Conservation (phyloP, 2,888 invertebrate genomes). For the Latheticus oryzae region DNA sequence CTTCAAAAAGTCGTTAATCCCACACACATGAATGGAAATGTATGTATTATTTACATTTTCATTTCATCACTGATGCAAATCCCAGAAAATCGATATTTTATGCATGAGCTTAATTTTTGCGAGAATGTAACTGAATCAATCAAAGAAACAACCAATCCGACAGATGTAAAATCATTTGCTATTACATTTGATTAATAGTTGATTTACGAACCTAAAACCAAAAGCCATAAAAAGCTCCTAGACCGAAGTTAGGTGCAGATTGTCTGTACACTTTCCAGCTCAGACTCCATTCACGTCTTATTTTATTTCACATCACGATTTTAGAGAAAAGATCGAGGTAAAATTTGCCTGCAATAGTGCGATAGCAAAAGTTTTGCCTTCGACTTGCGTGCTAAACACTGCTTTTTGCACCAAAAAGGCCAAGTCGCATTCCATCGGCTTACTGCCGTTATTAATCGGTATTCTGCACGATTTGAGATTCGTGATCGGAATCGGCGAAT, state of each 20-base stretch:
- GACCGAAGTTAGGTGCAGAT: conserved; percentile 20
- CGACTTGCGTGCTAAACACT: conserved; percentile 15
- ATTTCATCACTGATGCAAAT: conserved; percentile 16
- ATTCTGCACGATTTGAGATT: conserved; percentile 4
- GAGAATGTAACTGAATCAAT: conserved; percentile 19
- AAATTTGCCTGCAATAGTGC: conserved; percentile 26
- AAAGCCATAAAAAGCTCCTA: conserved; percentile 10
- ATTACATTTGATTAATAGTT: not conserved
- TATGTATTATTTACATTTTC: conserved; percentile 22
- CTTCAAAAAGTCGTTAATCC: conserved; percentile 17
- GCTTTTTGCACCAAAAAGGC: conserved; percentile 9
- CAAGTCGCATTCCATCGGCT: not conserved
- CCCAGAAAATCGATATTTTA: conserved; percentile 13
- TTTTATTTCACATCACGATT: conserved; percentile 31
- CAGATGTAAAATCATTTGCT: not conserved
- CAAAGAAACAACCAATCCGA: conserved; percentile 9
- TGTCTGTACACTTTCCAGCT: conserved; percentile 6
- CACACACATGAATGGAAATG: conserved; percentile 15
- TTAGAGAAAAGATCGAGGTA: conserved; percentile 21
- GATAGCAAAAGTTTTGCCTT: conserved; percentile 22
- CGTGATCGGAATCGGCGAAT: conserved; percentile 4
- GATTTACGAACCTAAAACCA: too few relatives aligned
- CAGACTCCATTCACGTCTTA: conserved; percentile 23
- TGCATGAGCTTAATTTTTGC: conserved; percentile 19
- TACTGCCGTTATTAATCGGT: conserved; percentile 13